phyloP scores from a whole-genome alignment of 2,888 invertebrate species.

The Tenthredo livida region DNA sequence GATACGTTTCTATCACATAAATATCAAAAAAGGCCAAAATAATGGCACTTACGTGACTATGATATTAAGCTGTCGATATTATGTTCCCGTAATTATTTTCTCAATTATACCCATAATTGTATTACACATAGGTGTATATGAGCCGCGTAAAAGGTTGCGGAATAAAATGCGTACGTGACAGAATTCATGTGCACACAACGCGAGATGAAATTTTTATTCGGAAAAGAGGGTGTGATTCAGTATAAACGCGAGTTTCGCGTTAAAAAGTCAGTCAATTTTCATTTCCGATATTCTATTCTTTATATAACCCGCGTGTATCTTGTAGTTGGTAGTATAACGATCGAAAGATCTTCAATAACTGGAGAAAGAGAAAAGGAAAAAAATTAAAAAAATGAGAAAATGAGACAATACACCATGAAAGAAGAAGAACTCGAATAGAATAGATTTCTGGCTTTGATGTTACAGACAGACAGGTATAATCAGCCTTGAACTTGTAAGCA shows the following conservation, averaged over 20 bases:
- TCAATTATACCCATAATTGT: not conserved
- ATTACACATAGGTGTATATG: not conserved
- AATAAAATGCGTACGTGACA: slow-evolving; percentile 31
- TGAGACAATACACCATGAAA: not conserved
- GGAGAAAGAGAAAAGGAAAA: not conserved
- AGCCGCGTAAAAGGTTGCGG: not conserved
- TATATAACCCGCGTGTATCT: not conserved
- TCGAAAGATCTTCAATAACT: not conserved
- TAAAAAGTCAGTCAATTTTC: not conserved
- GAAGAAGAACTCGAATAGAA: not conserved
- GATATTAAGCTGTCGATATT: no score
- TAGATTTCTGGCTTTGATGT: not conserved
- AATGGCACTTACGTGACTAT: no score
- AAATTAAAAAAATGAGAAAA: not conserved
- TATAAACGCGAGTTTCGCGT: not conserved
- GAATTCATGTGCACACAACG: not conserved
- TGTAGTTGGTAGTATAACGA: no score
- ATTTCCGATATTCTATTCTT: not conserved
- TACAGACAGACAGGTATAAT: not conserved
- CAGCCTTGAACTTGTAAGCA: slow-evolving; percentile 27
- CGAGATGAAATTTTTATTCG: not conserved
- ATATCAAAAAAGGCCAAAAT: no score
- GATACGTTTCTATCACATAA: no score
- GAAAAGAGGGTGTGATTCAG: not conserved
- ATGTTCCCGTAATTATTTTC: no score